These are phyloP conservation scores for Pseudoips prasinana DNA, from an alignment of 2,888 invertebrate species.

Conservation along the genomic window DNA sequence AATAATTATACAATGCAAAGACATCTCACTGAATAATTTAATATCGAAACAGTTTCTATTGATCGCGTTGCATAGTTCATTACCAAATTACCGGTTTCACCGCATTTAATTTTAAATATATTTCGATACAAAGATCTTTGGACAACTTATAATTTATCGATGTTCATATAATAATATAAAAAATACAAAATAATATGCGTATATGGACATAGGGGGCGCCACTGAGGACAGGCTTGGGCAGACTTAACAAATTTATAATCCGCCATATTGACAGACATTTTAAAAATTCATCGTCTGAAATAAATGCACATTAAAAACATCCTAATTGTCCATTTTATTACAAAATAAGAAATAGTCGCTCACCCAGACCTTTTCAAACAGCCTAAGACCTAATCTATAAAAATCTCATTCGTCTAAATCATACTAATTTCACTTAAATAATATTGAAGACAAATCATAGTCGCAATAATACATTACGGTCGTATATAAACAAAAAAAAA, in stretches of 20 bases:
- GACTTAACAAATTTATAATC: neutral
- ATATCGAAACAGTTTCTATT: no score
- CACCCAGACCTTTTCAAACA: neutral
- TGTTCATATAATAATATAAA: slow-evolving; percentile 15
- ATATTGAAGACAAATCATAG: slow-evolving; percentile 39
- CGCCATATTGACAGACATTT: no score
- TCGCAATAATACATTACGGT: slow-evolving; percentile 62
- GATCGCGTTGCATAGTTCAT: no score
- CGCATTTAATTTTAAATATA: slow-evolving; percentile 21
- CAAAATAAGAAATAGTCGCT: neutral
- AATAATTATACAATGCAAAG: slow-evolving; percentile 4
- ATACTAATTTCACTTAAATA: slow-evolving; percentile 33
- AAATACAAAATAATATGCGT: slow-evolving; percentile 22
- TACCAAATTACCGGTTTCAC: neutral
- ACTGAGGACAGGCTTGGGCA: slow-evolving; percentile 4
- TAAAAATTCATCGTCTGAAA: neutral
- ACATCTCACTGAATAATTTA: neutral
- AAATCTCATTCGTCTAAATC: slow-evolving; percentile 38
- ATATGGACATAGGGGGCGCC: slow-evolving; percentile 14
- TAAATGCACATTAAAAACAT: neutral
- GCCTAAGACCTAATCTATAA: slow-evolving; percentile 29
- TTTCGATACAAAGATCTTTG: slow-evolving; percentile 41
- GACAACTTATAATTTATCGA: slow-evolving; percentile 34
- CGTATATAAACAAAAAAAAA: slow-evolving; percentile 61
- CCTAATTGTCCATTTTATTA: neutral